These are phyloP conservation scores for Aporophyla lueneburgensis DNA, from an alignment of 2,888 invertebrate genomes.

Conservation along the genomic window DNA sequence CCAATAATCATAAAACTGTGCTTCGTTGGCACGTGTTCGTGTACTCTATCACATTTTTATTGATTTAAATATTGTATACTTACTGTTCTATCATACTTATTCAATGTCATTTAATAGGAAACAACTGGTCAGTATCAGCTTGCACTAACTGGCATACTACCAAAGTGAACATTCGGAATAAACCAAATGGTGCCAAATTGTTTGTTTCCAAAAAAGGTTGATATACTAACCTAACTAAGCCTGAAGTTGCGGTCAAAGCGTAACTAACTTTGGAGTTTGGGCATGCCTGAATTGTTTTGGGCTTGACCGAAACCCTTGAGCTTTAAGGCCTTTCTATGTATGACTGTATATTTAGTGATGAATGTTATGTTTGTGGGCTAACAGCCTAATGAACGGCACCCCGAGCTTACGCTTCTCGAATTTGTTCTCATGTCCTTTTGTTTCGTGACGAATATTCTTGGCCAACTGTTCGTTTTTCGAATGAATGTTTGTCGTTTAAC, in stretches of 20 bases:
- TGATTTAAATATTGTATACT: background rate
- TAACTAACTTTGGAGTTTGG: conserved; percentile 25
- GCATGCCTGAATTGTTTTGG: background rate
- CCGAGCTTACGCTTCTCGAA: background rate
- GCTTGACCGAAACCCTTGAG: conserved; percentile 3
- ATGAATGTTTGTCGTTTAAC: background rate
- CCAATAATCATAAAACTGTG: background rate
- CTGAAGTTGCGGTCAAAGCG: conserved; percentile 26
- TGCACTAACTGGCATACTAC: conserved; percentile 1
- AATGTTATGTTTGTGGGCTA: background rate
- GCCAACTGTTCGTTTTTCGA: background rate
- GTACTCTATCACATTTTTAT: background rate
- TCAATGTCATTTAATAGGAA: background rate
- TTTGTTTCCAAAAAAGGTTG: conserved; percentile 7
- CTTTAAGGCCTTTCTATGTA: background rate
- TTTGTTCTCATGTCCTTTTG: background rate
- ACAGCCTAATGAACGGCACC: background rate
- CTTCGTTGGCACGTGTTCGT: too few relatives aligned
- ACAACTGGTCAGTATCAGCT: background rate
- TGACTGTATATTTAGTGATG: background rate
- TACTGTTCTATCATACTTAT: too few relatives aligned
- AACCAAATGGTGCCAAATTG: conserved; percentile 17
- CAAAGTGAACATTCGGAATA: conserved; percentile 4
- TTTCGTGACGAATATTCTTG: background rate
- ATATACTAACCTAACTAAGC: conserved; percentile 6